Conservation (phyloP, 2,113 vertebrate species). For the Caloenas nicobarica region DNA sequence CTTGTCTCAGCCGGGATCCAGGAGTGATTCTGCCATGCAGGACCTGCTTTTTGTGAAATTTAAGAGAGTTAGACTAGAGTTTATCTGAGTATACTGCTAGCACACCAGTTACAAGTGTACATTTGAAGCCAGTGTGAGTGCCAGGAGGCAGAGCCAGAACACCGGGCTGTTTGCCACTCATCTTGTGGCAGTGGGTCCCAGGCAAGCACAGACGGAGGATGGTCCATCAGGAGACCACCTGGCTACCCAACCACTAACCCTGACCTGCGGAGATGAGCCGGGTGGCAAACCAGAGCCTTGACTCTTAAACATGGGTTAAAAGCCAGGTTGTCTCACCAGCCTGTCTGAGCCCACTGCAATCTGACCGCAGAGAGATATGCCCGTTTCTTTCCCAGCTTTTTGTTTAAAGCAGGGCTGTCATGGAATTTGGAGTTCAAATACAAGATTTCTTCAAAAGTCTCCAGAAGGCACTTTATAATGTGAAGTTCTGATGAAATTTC, state of each 20-base stretch:
- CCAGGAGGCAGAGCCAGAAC: background rate
- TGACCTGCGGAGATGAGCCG: background rate
- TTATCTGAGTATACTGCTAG: background rate
- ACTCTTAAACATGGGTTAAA: background rate
- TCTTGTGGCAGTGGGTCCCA: background rate
- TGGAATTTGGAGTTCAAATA: background rate
- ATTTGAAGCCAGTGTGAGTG: background rate
- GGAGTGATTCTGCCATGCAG: background rate
- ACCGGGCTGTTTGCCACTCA: background rate
- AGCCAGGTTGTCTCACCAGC: background rate
- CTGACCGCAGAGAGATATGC: background rate
- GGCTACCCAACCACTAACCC: background rate
- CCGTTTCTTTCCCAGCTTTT: background rate
- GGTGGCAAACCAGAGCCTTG: background rate
- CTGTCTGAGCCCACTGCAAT: background rate
- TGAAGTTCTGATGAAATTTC: background rate
- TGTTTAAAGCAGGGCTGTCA: background rate
- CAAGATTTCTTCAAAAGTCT: background rate
- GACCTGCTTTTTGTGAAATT: background rate
- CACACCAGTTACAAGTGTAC: rapidly evolving
- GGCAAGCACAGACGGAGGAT: background rate
- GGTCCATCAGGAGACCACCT: background rate
- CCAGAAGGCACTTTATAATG: background rate
- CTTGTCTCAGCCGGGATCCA: background rate
- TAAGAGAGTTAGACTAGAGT: background rate